Base-by-base conservation (phyloP, 1,140 invertebrate species). In the Drosophila eugracilis region DNA sequence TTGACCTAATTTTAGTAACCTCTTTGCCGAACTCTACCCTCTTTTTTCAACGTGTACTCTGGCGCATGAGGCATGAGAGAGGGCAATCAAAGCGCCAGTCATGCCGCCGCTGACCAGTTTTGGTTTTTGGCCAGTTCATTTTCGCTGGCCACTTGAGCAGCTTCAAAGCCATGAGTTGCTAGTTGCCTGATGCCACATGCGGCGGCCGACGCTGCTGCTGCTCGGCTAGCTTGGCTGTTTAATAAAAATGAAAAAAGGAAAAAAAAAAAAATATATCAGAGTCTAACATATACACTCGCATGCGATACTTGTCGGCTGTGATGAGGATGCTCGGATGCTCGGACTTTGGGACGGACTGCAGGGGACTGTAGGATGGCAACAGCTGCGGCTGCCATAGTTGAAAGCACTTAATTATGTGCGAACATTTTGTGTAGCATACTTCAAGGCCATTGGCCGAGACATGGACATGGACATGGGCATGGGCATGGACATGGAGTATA, bases 341-440 rank as follows among this genome's bases (percentile, higher is more conserved):
- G 42, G 55, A 59, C 34, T 24, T 53, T 39, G 12, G 50, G 50
- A 17, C 49, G 50, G 50, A 17, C 49, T 26, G 12, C 49, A 36
- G 32, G 49, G 26, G 34, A 15, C 32, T 14, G 12, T 45, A 45
- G 42, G 22, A 58, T 14, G 60, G 50, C 32, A 55, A 47, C 50
- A 65, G 60, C 60, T 65, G 67, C 36, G 22, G 48, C 52, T 59
- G 70, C 60, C 42, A 53, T 44, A 49, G 52, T 58, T 48, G 57
- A 41, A 54, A 53, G 41, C 74, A 55, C 58, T 78, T 77, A 78
- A 77, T 71, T 78, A 71, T 78, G 74, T 71, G 66, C 66, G 48
- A 71, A 76, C 73, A 71, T 70, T 62, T 75, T 77, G 63, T 55
- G 50, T 70, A 26, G 30, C 32, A 37, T 9, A 19, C 24, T 48